These are phyloP conservation scores for Ethmia dodecea DNA, from an alignment of 2,888 invertebrate genomes.

Conservation along the genomic window DNA sequence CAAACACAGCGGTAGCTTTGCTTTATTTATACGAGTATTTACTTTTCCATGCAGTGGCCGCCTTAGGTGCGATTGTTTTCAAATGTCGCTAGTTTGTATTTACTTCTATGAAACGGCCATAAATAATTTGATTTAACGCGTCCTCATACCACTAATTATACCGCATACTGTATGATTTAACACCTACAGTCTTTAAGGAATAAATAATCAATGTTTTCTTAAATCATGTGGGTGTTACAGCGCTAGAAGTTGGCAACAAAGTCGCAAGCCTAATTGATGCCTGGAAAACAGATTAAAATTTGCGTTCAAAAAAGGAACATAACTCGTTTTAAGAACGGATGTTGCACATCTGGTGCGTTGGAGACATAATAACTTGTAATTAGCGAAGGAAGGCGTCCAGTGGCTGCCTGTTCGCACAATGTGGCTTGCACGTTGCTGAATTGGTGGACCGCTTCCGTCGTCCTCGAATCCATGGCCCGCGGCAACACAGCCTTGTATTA, in stretches of 20 bases:
- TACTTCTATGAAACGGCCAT: conserved; percentile 31
- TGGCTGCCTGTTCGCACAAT: conserved; percentile 62
- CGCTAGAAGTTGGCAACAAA: too few relatives aligned
- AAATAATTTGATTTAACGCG: conserved; percentile 40
- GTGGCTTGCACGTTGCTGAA: conserved; percentile 67
- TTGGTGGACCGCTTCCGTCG: conserved; percentile 57
- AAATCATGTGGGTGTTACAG: conserved; percentile 19
- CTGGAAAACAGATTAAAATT: conserved; percentile 20
- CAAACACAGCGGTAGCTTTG: conserved; percentile 10
- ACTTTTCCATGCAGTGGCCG: too few relatives aligned
- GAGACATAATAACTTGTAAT: conserved; percentile 71
- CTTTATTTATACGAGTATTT: conserved; percentile 4
- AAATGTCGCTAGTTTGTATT: conserved; percentile 10
- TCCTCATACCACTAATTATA: conserved; percentile 29
- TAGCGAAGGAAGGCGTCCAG: conserved; percentile 56
- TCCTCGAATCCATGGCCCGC: conserved; percentile 25
- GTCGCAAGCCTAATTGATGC: conserved; percentile 1
- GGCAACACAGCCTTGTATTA: too few relatives aligned
- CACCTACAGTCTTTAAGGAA: conserved; percentile 31
- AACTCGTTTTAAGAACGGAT: conserved; percentile 52
- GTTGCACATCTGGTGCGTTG: conserved; percentile 70
- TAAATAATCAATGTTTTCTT: conserved; percentile 30
- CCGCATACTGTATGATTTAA: conserved; percentile 33
- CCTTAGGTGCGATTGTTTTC: too few relatives aligned
- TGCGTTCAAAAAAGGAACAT: conserved; percentile 29